phyloP scores from a whole-genome alignment of 2,888 invertebrate genomes.

The Sycophila texana region DNA sequence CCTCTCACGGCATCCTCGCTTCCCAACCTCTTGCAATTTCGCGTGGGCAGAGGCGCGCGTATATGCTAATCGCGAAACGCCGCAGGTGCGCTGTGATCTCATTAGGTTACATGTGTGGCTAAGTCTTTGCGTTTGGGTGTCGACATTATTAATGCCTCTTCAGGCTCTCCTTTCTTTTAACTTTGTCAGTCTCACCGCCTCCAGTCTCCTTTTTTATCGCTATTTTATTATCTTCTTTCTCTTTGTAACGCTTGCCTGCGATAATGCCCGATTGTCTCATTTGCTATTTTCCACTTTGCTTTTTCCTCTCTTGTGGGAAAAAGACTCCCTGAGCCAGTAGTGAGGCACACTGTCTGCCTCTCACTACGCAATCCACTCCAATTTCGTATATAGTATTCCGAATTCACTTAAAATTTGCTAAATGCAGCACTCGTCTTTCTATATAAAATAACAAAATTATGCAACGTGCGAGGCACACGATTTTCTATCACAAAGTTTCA shows the following conservation, averaged over 20 bases:
- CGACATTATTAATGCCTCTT: conserved; percentile 38
- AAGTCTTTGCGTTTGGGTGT: conserved; percentile 17
- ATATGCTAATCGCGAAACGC: conserved; percentile 40
- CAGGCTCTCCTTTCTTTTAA: too few relatives aligned
- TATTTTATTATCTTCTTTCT: conserved; percentile 28
- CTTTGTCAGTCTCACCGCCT: not conserved
- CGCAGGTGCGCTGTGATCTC: conserved; percentile 37
- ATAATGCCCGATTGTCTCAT: conserved; percentile 1
- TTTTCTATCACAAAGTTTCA: not conserved
- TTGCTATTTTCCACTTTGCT: not conserved
- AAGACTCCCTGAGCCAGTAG: not conserved
- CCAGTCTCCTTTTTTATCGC: not conserved
- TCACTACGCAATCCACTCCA: not conserved
- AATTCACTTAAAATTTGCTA: too few relatives aligned
- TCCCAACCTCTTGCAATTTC: conserved; percentile 27
- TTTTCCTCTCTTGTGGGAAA: conserved; percentile 6
- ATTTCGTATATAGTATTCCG: conserved; percentile 5
- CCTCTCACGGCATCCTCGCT: not conserved
- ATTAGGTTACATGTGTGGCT: conserved; percentile 30
- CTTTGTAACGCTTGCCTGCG: conserved; percentile 33
- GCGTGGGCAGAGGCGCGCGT: not conserved
- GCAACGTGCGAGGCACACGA: too few relatives aligned
- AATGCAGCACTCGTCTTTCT: too few relatives aligned
- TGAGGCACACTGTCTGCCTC: not conserved
- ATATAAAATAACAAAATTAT: too few relatives aligned